A percentile compares a stretch with the other conserved stretches of the same genome.
Conservation (phyloP, 2,888 invertebrate genomes). For the Timandra comae region DNA sequence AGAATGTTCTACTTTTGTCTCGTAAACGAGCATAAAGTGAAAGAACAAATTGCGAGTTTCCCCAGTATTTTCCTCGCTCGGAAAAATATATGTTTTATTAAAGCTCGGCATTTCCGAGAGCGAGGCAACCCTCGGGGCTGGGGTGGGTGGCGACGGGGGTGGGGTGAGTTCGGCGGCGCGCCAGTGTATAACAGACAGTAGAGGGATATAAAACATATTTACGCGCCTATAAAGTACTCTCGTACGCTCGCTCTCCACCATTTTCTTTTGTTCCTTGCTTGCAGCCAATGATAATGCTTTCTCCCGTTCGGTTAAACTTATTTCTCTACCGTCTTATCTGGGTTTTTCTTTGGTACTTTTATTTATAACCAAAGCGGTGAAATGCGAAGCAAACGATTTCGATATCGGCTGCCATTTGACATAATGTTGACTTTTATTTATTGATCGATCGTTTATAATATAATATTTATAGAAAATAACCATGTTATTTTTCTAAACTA, state of each 20-base stretch:
- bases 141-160: constrained; percentile 36
- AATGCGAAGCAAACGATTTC: constrained; percentile 62
- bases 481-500: no score
- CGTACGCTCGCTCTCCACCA: constrained; percentile 73
- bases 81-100: constrained; percentile 78
- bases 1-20: constrained; percentile 77
- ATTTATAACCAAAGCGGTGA: constrained; percentile 68
- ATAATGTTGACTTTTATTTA: not conserved
- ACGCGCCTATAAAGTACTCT: constrained; percentile 78
- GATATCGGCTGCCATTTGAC: constrained; percentile 48
- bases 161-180: constrained; percentile 59
- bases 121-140: constrained; percentile 63
- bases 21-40: constrained; percentile 78
- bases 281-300: constrained; percentile 75
- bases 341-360: constrained; percentile 69
- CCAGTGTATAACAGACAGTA: constrained; percentile 77
- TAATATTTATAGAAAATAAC: no score
- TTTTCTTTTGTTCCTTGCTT: constrained; percentile 75
- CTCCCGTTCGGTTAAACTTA: constrained; percentile 74
- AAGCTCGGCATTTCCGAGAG: constrained; percentile 77
- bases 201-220: constrained; percentile 78
- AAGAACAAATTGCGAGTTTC: constrained; percentile 78
- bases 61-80: constrained; percentile 77
- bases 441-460: no score
- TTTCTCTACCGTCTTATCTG: constrained; percentile 72